phyloP scores from a whole-genome alignment of 2,113 vertebrate genomes.

The Hyperopisus bebe region DNA sequence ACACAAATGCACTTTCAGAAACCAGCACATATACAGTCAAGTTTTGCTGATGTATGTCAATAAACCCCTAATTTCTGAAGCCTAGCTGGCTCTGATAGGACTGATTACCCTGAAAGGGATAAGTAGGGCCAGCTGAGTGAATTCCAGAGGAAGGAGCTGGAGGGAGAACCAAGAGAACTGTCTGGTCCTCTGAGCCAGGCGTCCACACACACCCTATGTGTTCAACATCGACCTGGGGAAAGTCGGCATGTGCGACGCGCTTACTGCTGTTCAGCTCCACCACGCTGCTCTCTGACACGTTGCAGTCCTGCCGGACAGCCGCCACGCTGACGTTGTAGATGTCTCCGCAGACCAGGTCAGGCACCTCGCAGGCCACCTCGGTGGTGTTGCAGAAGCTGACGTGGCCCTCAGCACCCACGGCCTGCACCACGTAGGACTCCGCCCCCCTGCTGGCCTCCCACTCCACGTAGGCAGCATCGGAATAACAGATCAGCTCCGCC shows the following conservation, averaged over 20 bases:
- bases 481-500: slow-evolving; percentile 39
- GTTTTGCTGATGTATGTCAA: background rate
- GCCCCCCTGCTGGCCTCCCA: slow-evolving; percentile 48
- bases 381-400: slow-evolving; percentile 39
- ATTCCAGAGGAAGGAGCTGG: background rate
- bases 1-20: background rate
- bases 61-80: background rate
- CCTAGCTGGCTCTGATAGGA: background rate
- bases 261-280: slow-evolving; percentile 50
- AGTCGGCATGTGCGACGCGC: background rate
- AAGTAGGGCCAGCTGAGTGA: background rate
- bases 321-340: slow-evolving; percentile 58
- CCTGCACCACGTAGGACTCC: slow-evolving; percentile 51
- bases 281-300: slow-evolving; percentile 38
- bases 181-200: background rate
- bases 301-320: slow-evolving; percentile 47
- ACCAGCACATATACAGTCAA: background rate
- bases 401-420: slow-evolving; percentile 37
- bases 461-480: slow-evolving; percentile 42
- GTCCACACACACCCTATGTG: background rate
- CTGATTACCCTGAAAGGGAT: background rate
- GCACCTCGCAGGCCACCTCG: slow-evolving; percentile 37
- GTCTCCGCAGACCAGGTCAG: slow-evolving; percentile 52
- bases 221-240: background rate
- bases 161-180: too few relatives aligned